phyloP scores from a whole-genome alignment of 2,797 vertebrate genomes.

The Cyclura pinguis region DNA sequence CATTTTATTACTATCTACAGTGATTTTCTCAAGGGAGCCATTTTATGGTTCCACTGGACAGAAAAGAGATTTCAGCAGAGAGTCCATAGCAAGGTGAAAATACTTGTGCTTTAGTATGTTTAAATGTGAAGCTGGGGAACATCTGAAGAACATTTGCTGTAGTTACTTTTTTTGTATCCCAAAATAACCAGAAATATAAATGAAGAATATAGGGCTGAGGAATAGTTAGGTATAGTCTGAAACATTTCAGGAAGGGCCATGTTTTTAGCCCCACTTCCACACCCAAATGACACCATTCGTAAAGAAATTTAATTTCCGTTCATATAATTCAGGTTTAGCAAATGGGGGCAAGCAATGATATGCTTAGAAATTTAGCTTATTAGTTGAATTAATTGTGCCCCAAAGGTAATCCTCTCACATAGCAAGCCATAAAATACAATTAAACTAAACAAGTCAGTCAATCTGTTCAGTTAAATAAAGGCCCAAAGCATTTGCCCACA shows the following conservation, averaged over 20 bases:
- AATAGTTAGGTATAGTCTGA: neutral
- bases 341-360: slow-evolving; percentile 35
- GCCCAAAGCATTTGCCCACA: slow-evolving; percentile 47
- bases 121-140: neutral
- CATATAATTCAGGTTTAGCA: neutral
- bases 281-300: neutral
- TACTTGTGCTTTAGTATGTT: neutral
- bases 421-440: slow-evolving; percentile 62
- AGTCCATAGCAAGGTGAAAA: neutral
- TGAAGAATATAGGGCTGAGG: neutral
- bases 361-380: slow-evolving; percentile 55
- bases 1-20: neutral
- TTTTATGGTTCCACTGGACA: neutral
- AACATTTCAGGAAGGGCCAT: neutral
- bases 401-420: slow-evolving; percentile 41
- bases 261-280: too few species aligned
- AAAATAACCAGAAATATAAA: neutral
- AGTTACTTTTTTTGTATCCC: neutral
- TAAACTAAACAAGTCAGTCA: slow-evolving; percentile 74
- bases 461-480: slow-evolving; percentile 61
- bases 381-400: slow-evolving; percentile 55
- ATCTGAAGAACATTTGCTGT: neutral
- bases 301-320: neutral
- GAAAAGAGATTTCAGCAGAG: neutral
- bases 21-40: neutral